A percentile compares a stretch with the other conserved stretches of the same genome.
These are phyloP conservation scores for Embidobia sp. DNA, from an alignment of 2,888 invertebrate species.

Conservation along the genomic window DNA sequence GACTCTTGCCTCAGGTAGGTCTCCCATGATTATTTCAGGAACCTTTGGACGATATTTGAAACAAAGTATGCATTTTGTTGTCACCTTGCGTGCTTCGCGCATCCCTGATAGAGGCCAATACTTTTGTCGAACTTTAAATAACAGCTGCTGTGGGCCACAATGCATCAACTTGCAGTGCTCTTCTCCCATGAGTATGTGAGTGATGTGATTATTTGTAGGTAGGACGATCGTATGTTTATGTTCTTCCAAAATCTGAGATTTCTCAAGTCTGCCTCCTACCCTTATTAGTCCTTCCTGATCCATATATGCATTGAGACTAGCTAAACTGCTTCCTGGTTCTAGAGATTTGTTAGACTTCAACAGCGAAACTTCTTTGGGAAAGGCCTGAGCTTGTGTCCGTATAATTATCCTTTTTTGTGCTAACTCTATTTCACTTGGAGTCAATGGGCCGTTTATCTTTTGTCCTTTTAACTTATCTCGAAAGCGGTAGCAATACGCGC, in stretches of 20 bases:
- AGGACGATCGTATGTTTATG: conserved; percentile 66
- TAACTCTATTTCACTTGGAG: too few species aligned
- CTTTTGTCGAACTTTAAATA: background rate
- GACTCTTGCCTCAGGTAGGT: background rate
- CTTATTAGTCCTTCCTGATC: conserved; percentile 46
- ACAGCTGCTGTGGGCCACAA: background rate
- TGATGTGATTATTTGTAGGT: conserved; percentile 64
- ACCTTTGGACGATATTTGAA: conserved; percentile 19
- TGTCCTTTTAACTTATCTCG: too few species aligned
- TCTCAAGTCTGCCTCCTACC: conserved; percentile 66
- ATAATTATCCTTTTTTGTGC: background rate
- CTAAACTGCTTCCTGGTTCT: background rate
- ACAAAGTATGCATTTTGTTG: conserved; percentile 28
- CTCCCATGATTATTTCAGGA: background rate
- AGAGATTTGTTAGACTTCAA: background rate
- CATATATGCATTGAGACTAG: background rate
- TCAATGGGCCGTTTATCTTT: too few species aligned
- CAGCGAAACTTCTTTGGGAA: background rate
- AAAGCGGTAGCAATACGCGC: too few species aligned
- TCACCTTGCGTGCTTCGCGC: conserved; percentile 17
- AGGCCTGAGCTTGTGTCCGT: background rate
- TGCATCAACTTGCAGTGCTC: background rate
- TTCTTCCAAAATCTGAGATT: conserved; percentile 47
- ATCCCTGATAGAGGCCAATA: conserved; percentile 9
- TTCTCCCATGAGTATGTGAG: conserved; percentile 61